Conservation (phyloP, 2,888 invertebrate species). For the Caenorhabditis drosophilae region DNA sequence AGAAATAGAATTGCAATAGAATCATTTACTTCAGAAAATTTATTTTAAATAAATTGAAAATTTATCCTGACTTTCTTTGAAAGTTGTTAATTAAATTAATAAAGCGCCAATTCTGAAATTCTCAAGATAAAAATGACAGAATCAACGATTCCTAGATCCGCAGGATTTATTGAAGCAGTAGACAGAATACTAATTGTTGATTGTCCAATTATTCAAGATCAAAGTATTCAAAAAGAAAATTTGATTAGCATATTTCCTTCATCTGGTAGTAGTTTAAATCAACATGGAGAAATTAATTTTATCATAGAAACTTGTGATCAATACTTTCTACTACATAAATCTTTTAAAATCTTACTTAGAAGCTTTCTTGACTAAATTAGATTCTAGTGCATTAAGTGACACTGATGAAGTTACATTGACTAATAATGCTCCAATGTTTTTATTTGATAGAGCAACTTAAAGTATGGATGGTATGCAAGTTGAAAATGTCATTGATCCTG, state of each 20-base stretch:
- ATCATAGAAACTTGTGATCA: constrained; percentile 36
- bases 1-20: constrained; percentile 32
- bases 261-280: constrained; percentile 16
- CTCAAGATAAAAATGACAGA: constrained; percentile 6
- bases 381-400: constrained; percentile 17
- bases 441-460: constrained; percentile 49
- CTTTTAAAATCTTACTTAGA: constrained; percentile 34
- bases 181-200: constrained; percentile 23
- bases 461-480: constrained; percentile 38
- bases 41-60: constrained; percentile 22
- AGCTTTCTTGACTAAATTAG: constrained; percentile 36
- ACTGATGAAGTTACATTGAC: constrained; percentile 39
- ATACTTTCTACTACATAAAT: constrained; percentile 16
- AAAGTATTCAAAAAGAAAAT: constrained; percentile 17
- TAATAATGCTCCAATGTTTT: constrained; percentile 48
- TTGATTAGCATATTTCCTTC: constrained; percentile 18
- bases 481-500: constrained; percentile 42
- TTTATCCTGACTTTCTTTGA: constrained; percentile 15
- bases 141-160: constrained; percentile 6
- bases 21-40: constrained; percentile 19
- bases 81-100: constrained; percentile 7
- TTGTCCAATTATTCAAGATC: constrained; percentile 13
- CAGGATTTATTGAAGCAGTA: constrained; percentile 12
- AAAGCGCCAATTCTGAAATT: background rate
- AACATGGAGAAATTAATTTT: constrained; percentile 27